Percentiles rank a stretch among this genome's conserved stretches.
These are phyloP conservation scores for Pipistrellus pygmaeus DNA, from an alignment of 2,797 vertebrate species.

Conservation along the genomic window DNA sequence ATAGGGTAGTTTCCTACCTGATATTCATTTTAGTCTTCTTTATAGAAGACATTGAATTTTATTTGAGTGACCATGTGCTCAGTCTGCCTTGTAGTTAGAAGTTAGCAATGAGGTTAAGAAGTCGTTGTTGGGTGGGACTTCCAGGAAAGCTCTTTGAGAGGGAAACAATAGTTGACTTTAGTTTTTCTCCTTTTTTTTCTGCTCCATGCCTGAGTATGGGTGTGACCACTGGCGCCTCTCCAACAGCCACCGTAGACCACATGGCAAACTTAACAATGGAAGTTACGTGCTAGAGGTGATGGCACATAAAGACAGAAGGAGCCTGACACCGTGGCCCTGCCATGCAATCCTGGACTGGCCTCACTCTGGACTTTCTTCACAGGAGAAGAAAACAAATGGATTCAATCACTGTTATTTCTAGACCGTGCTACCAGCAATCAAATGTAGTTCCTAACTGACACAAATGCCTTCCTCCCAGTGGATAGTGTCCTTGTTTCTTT, in stretches of 20 bases:
- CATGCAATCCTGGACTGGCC: neutral
- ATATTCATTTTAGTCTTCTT: constrained; percentile 6
- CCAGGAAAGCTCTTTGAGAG: neutral
- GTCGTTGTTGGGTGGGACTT: neutral
- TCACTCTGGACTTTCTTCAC: neutral
- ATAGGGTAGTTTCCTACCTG: neutral
- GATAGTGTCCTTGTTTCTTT: constrained; percentile 69
- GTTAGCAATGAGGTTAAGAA: constrained; percentile 18
- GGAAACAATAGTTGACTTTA: neutral
- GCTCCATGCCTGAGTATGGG: neutral
- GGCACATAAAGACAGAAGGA: neutral
- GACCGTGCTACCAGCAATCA: constrained; percentile 14
- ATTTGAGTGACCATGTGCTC: neutral
- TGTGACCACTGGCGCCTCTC: neutral
- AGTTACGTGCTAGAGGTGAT: neutral
- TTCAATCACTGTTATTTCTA: constrained; percentile 44
- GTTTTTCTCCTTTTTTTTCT: neutral
- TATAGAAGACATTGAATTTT: constrained; percentile 25
- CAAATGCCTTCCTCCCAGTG: neutral
- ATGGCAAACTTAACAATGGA: neutral
- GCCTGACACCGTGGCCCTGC: neutral
- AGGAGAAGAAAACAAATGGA: neutral
- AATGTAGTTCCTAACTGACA: constrained; percentile 51
- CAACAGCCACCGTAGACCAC: neutral
- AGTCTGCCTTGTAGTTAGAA: neutral